Conservation (phyloP, 2,888 invertebrate genomes). For the Hyalella azteca region DNA sequence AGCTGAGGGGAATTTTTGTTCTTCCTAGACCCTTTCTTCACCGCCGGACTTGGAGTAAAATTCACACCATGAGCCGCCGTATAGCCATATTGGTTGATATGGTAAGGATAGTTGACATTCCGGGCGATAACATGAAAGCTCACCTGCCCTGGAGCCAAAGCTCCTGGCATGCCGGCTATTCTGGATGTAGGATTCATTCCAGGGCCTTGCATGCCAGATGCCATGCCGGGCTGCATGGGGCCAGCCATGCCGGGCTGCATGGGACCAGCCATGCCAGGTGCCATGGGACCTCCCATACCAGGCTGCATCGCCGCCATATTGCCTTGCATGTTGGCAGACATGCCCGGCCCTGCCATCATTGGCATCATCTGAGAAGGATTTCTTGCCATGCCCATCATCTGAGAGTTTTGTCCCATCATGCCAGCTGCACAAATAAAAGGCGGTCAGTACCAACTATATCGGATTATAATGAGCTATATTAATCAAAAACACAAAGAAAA, state of each 20-base stretch:
- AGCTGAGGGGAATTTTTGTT: too few species aligned
- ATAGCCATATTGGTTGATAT: too few species aligned
- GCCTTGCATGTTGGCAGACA: conserved; percentile 40
- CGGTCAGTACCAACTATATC: too few species aligned
- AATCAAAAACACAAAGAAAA: too few species aligned
- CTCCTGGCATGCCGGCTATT: neutral
- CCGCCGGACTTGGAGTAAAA: too few species aligned
- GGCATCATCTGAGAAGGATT: conserved; percentile 51
- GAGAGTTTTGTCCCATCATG: conserved; percentile 45
- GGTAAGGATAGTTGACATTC: too few species aligned
- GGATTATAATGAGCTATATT: too few species aligned
- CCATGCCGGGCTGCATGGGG: neutral
- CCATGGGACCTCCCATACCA: conserved; percentile 42
- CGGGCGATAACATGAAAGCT: too few species aligned
- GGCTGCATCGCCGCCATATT: conserved; percentile 50
- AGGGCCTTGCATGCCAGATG: neutral
- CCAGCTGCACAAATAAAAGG: conserved; percentile 20
- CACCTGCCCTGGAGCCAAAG: conserved; percentile 14
- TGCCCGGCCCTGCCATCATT: conserved; percentile 49
- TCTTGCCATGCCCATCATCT: conserved; percentile 53
- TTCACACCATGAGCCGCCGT: too few species aligned
- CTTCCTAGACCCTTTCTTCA: too few species aligned
- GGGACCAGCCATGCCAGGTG: neutral
- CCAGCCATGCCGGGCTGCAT: conserved; percentile 11
- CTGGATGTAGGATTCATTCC: conserved; percentile 20